phyloP scores from a whole-genome alignment of 2,113 vertebrate genomes.

The Podarcis muralis region DNA sequence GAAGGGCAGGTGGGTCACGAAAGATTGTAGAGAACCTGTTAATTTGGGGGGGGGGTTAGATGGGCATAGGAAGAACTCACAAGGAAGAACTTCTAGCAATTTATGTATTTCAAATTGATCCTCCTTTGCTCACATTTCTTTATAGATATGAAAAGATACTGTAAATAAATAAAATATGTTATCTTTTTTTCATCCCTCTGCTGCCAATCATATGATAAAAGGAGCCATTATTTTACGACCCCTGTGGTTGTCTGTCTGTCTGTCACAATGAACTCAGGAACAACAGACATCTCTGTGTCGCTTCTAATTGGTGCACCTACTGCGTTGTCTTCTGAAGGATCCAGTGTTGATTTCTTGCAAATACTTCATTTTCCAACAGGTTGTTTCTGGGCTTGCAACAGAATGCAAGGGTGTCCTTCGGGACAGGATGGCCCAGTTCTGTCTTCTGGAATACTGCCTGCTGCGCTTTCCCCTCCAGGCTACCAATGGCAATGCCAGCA shows the following conservation, averaged over 20 bases:
- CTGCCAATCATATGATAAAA: slow-evolving; percentile 67
- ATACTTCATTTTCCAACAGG: slow-evolving; percentile 35
- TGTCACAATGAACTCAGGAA: slow-evolving; percentile 62
- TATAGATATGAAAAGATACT: slow-evolving; percentile 21
- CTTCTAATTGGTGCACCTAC: slow-evolving; percentile 70
- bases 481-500: neutral
- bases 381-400: slow-evolving; percentile 43
- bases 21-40: neutral
- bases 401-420: slow-evolving; percentile 10
- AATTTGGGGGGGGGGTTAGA: neutral
- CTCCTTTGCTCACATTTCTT: neutral
- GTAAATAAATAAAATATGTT: slow-evolving; percentile 22
- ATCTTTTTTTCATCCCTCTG: slow-evolving; percentile 54
- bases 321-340: slow-evolving; percentile 41
- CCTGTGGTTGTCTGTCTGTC: slow-evolving; percentile 70
- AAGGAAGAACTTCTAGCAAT: neutral
- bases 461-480: rapidly evolving
- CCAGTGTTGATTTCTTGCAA: slow-evolving; percentile 38
- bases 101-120: neutral
- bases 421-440: neutral
- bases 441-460: neutral
- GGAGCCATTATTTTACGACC: slow-evolving; percentile 68
- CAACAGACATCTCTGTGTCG: slow-evolving; percentile 28
- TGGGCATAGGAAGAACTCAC: neutral
- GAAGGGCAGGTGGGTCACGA: neutral